Evolutionary conservation across 2,113 vertebrate species (phyloP), one percentile per base, ranked within the genome.

Genomic region (Sebastes fasciatus): DNA sequence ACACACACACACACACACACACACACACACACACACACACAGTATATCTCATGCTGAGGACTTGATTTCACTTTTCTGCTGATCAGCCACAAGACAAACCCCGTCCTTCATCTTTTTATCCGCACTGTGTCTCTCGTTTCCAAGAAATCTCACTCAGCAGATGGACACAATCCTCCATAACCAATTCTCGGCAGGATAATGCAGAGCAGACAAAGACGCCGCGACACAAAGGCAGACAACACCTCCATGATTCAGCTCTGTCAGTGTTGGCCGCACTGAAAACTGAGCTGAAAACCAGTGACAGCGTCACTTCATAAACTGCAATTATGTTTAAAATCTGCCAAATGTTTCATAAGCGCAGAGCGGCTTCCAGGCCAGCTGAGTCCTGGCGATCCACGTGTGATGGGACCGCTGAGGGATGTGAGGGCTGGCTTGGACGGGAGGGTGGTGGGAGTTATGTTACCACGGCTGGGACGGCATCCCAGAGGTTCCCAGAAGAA

Each of bases 141-240:
- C 68, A 85, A 87, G 80, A 88, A 91, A 87, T 86, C 88, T 87
- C 88, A 55, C 86, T 86, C 79, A 88, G 83, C 89, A 91, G 88
- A 93, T 80, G 85, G 89, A 86, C 74, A 74, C 66, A 91, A 89
- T 92, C 85, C 90, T 86, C 91, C 89, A 77, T 51, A 88, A 89
- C 90, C 83, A 84, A 92, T 91, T 85, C 79, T 84, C 84, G 72
- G 78, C 63, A 78, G 84, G 66, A 89, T 86, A 89, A 86, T 61
- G 72, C 67, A 64, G 75, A 80, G 68, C 63, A 86, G 79, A 91
- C 88, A 93, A 89, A 90, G 82, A 86, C 72, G 51, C 12, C 1
- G 9, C 5, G 49, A 76, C 79, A 86, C 79, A 84, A 74, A 85
- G 42, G 45, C 45, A 66, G 43, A 84, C 79, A 79, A 57, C 86